Base-by-base conservation (phyloP, 53 echinoderm and acorn worm species). In the Antedon mediterranea region DNA sequence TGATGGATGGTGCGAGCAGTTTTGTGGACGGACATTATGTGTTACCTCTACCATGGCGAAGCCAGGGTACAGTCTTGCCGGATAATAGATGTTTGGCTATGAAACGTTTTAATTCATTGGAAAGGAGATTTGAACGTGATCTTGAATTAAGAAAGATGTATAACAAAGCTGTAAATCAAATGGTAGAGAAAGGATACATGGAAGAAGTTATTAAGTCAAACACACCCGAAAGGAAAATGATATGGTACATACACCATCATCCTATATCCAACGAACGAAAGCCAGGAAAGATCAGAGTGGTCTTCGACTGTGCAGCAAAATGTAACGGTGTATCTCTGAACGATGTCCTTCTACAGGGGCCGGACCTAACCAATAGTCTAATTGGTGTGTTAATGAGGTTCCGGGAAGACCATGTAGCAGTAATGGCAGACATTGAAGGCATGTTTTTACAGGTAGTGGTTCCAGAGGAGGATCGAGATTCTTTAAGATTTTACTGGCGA, bases 391-490 rank as follows among this genome's bases (percentile, higher is more conserved):
- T 57, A 8, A 57, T 78, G 30, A 34, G 43, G 41, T 78, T 78
- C 28, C 23, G 78, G 28, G 78, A 77, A 31, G 76, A 75, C 31
- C 9, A 33, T 0, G 28, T 77, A 34, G 77, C 77, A 34, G 77
- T 77, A 32, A 79, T 72, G 30, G 79, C 30, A 9, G 71, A 44
- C 30, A 79, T 70, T 28, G 79, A 43, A 31, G 79, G 71, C 30
- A 79, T 79, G 79, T 79, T 79, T 29, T 31, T 79, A 28, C 71
- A 79, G 3, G 79, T 79, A 0, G 79, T 71, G 14, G 79, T 78
- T 28, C 27, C 79, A 26, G 27, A 30, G 27, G 30, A 71, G 30
- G 72, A 79, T 34, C 1, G 80, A 29, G 71, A 79, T 31, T 34
- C 30, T 32, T 31, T 79, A 11, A 29, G 80, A 30, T 79, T 72